Conservation (phyloP, 2,888 invertebrate species). For the Eucera pruinosa region DNA sequence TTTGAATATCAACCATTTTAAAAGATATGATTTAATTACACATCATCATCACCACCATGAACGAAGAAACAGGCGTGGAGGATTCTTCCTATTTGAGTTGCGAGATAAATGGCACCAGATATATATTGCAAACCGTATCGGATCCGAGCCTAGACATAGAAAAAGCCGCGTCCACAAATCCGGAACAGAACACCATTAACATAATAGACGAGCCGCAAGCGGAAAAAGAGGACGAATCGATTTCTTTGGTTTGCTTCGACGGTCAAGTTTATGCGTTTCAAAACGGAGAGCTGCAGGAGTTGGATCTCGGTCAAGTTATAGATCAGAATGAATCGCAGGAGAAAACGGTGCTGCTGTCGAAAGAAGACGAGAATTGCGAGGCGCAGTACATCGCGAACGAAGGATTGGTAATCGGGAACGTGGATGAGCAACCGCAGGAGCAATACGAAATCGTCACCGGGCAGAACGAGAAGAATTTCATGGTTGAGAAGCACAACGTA, state of each 20-base stretch:
- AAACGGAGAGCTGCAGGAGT: slow-evolving; percentile 75
- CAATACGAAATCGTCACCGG: slow-evolving; percentile 63
- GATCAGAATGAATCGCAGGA: slow-evolving; percentile 63
- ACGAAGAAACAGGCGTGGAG: slow-evolving; percentile 65
- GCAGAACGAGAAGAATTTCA: slow-evolving; percentile 54
- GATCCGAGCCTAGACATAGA: slow-evolving; percentile 57
- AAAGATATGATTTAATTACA: slow-evolving; percentile 32
- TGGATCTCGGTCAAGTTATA: slow-evolving; percentile 70
- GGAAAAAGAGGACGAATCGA: slow-evolving; percentile 70
- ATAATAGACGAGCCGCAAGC: slow-evolving; percentile 53
- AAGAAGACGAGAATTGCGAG: slow-evolving; percentile 64
- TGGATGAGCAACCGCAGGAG: slow-evolving; percentile 57
- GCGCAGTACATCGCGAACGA: slow-evolving; percentile 58
- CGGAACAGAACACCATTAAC: slow-evolving; percentile 59
- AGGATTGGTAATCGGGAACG: slow-evolving; percentile 54
- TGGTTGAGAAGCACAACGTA: slow-evolving; percentile 63
- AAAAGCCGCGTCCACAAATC: slow-evolving; percentile 58
- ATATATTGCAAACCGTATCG: slow-evolving; percentile 74
- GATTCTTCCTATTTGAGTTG: slow-evolving; percentile 74
- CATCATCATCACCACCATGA: slow-evolving; percentile 65
- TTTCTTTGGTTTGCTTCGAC: slow-evolving; percentile 77
- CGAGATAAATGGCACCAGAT: slow-evolving; percentile 79
- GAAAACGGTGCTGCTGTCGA: slow-evolving; percentile 60
- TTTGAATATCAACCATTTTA: slow-evolving; percentile 42
- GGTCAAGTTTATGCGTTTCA: slow-evolving; percentile 77